Evolutionary conservation across 1,140 invertebrate genomes (phyloP).

Genomic region (Temnothorax curvispinosus): DNA sequence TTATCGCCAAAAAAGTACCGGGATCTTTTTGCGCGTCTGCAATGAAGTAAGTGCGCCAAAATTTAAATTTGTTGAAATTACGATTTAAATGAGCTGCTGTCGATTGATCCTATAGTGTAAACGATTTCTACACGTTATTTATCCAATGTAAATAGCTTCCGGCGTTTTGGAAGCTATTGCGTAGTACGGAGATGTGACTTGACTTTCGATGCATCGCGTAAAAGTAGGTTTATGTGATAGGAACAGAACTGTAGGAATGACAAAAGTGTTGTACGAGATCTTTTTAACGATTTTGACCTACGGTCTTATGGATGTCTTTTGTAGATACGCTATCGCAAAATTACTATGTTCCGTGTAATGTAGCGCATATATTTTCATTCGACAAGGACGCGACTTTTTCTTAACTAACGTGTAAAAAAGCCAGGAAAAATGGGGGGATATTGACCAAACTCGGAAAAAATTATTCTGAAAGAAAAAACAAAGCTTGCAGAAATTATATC

Average conservation of each 20-base stretch:
- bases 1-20: neutral
- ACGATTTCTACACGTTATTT: neutral
- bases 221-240: conserved; percentile 3
- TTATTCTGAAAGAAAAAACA: neutral
- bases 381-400: neutral
- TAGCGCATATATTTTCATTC: neutral
- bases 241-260: neutral
- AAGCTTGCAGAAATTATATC: neutral
- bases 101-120: neutral
- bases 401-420: neutral
- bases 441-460: neutral
- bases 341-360: neutral
- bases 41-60: neutral
- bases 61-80: conserved; percentile 2
- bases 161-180: neutral
- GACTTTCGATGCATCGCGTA: neutral
- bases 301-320: neutral
- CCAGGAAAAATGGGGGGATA: neutral
- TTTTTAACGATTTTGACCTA: neutral
- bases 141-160: neutral
- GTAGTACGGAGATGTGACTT: neutral
- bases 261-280: neutral
- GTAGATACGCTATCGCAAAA: neutral
- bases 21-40: neutral
- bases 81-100: neutral